A percentile compares a stretch with the other conserved stretches of the same genome.
Evolutionary conservation across 2,888 invertebrate species (phyloP).

Genomic region (Listrodromus nycthemerus): DNA sequence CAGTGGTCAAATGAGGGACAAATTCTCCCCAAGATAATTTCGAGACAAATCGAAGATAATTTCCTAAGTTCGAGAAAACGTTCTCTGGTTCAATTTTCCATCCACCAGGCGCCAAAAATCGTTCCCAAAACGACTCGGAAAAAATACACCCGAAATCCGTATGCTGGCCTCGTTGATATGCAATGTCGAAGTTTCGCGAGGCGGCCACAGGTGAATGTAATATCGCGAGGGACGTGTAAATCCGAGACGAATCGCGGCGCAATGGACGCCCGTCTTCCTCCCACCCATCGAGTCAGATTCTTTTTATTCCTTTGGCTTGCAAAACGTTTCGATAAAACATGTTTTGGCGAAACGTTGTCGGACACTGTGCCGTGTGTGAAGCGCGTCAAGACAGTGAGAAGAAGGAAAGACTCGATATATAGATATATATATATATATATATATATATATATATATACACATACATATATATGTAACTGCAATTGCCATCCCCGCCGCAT

Average conservation of each 20-base stretch:
- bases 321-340: slow-evolving; percentile 66
- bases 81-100: no score
- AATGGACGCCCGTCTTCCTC: slow-evolving; percentile 22
- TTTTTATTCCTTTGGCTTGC: slow-evolving; percentile 22
- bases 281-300: slow-evolving; percentile 43
- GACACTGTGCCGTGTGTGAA: slow-evolving; percentile 22
- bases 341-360: slow-evolving; percentile 67
- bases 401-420: background rate
- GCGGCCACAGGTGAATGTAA: slow-evolving; percentile 9
- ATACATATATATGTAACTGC: slow-evolving; percentile 29
- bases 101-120: no score
- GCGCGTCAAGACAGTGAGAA: slow-evolving; percentile 9
- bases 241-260: slow-evolving; percentile 35
- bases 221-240: slow-evolving; percentile 31
- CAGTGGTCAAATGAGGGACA: no score
- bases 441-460: background rate
- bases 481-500: slow-evolving; percentile 45
- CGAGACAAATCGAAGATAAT: no score
- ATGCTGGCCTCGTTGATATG: background rate
- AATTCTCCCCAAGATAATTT: no score
- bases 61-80: no score
- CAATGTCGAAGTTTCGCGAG: slow-evolving; percentile 8
- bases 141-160: no score
- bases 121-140: no score
- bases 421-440: no score